Evolutionary conservation across 1,140 invertebrate species (phyloP).

Genomic region (Campoletis sonorensis): DNA sequence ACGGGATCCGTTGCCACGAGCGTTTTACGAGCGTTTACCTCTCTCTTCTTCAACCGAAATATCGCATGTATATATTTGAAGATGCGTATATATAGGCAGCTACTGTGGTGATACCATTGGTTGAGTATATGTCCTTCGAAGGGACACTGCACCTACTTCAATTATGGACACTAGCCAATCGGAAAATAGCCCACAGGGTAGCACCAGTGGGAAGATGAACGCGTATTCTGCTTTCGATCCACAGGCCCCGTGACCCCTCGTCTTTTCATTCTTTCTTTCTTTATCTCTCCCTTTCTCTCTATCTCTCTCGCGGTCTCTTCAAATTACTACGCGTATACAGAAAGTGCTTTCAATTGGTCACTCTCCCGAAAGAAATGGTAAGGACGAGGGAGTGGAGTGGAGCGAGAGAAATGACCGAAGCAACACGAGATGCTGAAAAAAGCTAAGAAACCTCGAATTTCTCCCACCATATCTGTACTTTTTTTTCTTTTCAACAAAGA

Average conservation of each 20-base stretch:
- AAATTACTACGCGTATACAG: background rate
- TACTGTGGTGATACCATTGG: too few relatives aligned
- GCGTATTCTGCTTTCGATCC: background rate
- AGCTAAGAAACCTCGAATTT: background rate
- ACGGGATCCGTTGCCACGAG: too few relatives aligned
- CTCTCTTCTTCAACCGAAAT: background rate
- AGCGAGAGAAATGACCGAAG: conserved; percentile 23
- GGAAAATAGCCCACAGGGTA: conserved; percentile 68
- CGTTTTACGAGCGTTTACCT: conserved; percentile 60
- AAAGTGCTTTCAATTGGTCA: conserved; percentile 4
- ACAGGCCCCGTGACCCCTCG: background rate
- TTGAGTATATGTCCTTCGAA: conserved; percentile 27
- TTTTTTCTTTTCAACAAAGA: too few relatives aligned
- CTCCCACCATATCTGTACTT: too few relatives aligned
- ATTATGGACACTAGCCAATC: conserved; percentile 66
- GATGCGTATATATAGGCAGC: too few relatives aligned
- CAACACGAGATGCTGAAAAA: background rate
- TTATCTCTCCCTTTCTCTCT: too few relatives aligned
- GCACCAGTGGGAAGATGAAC: conserved; percentile 35
- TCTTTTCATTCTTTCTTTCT: background rate
- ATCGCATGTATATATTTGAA: too few relatives aligned
- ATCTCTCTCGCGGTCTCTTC: background rate
- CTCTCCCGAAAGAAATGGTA: conserved; percentile 21
- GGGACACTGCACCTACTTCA: conserved; percentile 55
- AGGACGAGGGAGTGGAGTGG: conserved; percentile 30